phyloP scores from a whole-genome alignment of 2,888 invertebrate species.

The Leptopilina syphax region DNA sequence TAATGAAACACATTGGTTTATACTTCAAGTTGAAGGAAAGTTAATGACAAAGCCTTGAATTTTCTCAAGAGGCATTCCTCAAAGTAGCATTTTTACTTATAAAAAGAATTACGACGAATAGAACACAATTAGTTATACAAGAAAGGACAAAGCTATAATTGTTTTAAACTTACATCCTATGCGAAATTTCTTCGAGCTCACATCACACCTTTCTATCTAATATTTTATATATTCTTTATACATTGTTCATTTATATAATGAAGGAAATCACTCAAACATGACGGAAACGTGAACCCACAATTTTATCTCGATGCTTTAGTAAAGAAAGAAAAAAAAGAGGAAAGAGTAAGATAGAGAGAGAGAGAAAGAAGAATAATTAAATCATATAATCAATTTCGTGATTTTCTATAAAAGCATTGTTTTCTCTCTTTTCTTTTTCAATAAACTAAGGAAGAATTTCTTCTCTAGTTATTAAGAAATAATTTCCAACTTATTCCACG shows the following conservation, averaged over 20 bases:
- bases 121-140: neutral
- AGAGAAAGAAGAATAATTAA: neutral
- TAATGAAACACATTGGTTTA: neutral
- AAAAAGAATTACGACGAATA: neutral
- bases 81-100: neutral
- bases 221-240: neutral
- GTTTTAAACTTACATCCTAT: slow-evolving; percentile 8
- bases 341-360: neutral
- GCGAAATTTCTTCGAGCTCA: slow-evolving; percentile 12
- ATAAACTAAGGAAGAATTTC: slow-evolving; percentile 1
- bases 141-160: slow-evolving; percentile 26
- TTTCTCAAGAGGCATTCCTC: neutral
- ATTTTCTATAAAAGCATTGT: neutral
- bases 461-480: neutral
- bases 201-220: slow-evolving; percentile 29
- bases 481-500: neutral
- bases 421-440: neutral
- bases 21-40: slow-evolving; percentile 20
- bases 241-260: slow-evolving; percentile 13
- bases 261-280: slow-evolving; percentile 4
- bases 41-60: slow-evolving; percentile 26
- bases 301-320: slow-evolving; percentile 3
- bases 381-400: slow-evolving; percentile 14
- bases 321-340: neutral
- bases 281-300: neutral